Conservation (phyloP, 2,888 invertebrate species). For the Mechanitis messenoides region DNA sequence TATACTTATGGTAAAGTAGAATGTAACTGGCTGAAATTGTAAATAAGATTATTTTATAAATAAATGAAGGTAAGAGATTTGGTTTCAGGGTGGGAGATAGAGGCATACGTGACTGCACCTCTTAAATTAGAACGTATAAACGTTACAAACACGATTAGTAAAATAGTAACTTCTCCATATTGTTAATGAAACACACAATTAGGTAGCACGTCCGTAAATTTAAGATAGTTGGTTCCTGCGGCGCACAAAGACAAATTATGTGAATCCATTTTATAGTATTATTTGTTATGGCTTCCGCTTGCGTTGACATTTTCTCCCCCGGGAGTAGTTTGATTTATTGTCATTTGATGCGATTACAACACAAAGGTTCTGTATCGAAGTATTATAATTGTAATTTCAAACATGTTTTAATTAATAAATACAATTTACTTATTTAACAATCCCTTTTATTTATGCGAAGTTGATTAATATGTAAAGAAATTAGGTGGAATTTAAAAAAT, state of each 20-base stretch:
- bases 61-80: too few species aligned
- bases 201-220: conserved; percentile 23
- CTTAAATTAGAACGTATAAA: background rate
- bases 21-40: too few species aligned
- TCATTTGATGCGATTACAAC: conserved; percentile 13
- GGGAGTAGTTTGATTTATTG: conserved; percentile 17
- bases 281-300: conserved; percentile 21
- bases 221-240: conserved; percentile 16
- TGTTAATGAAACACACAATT: conserved; percentile 13
- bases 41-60: too few species aligned
- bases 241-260: conserved; percentile 21
- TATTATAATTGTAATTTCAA: background rate
- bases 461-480: conserved; percentile 35
- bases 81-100: too few species aligned
- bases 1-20: too few species aligned
- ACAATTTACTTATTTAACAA: too few species aligned
- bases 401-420: background rate
- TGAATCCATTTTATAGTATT: conserved; percentile 19
- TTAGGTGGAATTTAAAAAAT: conserved; percentile 40
- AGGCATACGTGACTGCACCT: background rate
- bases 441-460: conserved; percentile 12
- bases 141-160: background rate
- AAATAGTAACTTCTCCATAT: background rate
- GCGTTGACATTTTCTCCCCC: conserved; percentile 15
- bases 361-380: background rate